Base-by-base conservation (phyloP, 2,888 invertebrate genomes). In the Willowsia nigromaculata region DNA sequence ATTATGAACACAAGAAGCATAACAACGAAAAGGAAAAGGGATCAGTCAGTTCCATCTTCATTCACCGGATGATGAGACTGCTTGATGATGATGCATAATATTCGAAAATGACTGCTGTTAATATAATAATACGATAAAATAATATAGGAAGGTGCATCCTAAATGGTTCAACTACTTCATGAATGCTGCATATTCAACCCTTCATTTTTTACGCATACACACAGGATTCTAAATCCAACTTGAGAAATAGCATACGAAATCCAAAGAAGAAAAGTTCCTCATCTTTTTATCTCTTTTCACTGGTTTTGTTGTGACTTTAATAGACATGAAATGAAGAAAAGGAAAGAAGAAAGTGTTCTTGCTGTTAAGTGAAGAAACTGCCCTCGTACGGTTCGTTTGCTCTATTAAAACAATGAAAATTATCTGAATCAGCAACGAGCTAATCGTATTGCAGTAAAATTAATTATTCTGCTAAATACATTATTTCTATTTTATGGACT, bases 21-120 rank as follows among this genome's bases (percentile, higher is more conserved):
- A 59, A 56, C 56, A 25, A 56, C 7, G 6, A 27, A 27, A 59
- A 59, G 25, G 27, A 59, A 59, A 59, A 59, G 25, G 59, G 59
- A 25, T 27, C 25, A 59, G 59, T 59, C 25, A 27, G 59, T 59
- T 27, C 27, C 59, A 59, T 27, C 59, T 59, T 11, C 59, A 59
- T 6, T 59, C 59, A 59, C 59, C 25, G 59, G 59, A 59, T 59
- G 53, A 59, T n/a, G n/a, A n/a, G n/a, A n/a, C n/a, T n/a, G n/a
- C n/a, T n/a, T n/a, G n/a, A n/a, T 59, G 59, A 59, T 59, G 25
- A 59, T 59, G 59, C 59, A 59, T 59, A 56, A 56, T 56, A 59
- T 59, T 27, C 11, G 13, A 59, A 59, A 59, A 59, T 27, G 25
- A 27, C 59, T 59, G 25, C 13, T 27, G 25, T 25, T 13, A 59